Conservation (phyloP, 2,888 invertebrate genomes). For the Acleris laterana region DNA sequence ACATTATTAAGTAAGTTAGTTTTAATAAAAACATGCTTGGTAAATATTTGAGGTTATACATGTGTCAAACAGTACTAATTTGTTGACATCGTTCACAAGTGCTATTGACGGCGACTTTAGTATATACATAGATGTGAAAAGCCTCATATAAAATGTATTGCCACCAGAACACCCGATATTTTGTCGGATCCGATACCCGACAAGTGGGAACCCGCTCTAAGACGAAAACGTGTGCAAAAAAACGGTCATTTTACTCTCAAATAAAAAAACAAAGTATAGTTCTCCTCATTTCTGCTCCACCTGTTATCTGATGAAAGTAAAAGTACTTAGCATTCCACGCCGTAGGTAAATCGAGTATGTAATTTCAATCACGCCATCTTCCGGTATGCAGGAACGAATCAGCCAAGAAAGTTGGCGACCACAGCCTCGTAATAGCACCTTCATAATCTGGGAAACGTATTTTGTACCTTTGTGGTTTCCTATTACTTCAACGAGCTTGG, state of each 20-base stretch:
- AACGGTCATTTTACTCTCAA: neutral
- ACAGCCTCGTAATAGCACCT: conserved; percentile 40
- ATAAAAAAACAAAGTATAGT: neutral
- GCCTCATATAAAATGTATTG: too few species aligned
- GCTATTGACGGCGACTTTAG: too few species aligned
- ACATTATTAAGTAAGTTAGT: too few species aligned
- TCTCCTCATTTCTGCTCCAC: conserved; percentile 14
- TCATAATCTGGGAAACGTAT: conserved; percentile 37
- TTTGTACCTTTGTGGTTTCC: conserved; percentile 40
- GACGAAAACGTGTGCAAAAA: too few species aligned
- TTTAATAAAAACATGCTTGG: too few species aligned
- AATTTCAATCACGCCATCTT: conserved; percentile 48
- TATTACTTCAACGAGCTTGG: conserved; percentile 17
- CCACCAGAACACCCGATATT: too few species aligned
- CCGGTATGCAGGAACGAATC: conserved; percentile 49
- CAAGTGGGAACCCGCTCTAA: too few species aligned
- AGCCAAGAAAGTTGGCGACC: conserved; percentile 43
- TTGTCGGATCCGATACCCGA: too few species aligned
- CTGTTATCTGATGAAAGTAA: conserved; percentile 32
- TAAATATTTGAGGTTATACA: too few species aligned
- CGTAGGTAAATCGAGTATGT: conserved; percentile 35
- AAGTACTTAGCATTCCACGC: conserved; percentile 32
- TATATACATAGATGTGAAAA: too few species aligned
- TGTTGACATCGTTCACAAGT: too few species aligned
- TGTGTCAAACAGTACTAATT: too few species aligned